Percentiles rank a stretch among this genome's conserved stretches.
These are phyloP conservation scores for Carlito syrichta DNA, from an alignment of 2,113 vertebrate species.

Conservation along the genomic window DNA sequence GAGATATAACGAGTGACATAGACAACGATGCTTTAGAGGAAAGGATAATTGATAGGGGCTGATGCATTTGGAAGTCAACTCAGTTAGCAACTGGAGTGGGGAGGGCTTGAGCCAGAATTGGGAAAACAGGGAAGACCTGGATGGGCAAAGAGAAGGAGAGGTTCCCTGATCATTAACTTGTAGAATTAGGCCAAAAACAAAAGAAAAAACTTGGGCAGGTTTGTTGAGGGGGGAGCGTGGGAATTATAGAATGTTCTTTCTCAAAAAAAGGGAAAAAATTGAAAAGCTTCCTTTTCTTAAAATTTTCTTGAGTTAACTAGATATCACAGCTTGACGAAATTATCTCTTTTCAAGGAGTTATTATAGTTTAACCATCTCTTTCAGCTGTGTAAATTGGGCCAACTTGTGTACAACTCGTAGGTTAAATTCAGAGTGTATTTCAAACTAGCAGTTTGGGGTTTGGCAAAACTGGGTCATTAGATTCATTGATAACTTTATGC, in stretches of 20 bases:
- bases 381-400: slow-evolving; percentile 5
- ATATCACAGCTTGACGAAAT: slow-evolving; percentile 15
- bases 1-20: neutral
- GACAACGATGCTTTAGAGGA: neutral
- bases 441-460: neutral
- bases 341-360: slow-evolving; percentile 40
- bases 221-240: rapidly evolving
- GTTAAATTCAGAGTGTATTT: slow-evolving; percentile 23
- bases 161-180: neutral
- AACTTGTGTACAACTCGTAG: neutral
- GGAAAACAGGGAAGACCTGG: neutral
- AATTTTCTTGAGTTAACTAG: slow-evolving; percentile 1
- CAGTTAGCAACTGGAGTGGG: neutral
- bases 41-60: neutral
- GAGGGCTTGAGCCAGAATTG: neutral
- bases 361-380: neutral
- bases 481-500: slow-evolving; percentile 32
- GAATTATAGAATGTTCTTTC: neutral
- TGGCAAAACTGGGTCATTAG: neutral
- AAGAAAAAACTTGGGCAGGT: neutral
- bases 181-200: neutral
- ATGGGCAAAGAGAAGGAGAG: neutral
- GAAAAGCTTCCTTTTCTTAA: neutral
- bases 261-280: neutral
- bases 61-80: neutral